Base-by-base conservation (phyloP, 2,888 invertebrate genomes). In the Micropterix aruncella region DNA sequence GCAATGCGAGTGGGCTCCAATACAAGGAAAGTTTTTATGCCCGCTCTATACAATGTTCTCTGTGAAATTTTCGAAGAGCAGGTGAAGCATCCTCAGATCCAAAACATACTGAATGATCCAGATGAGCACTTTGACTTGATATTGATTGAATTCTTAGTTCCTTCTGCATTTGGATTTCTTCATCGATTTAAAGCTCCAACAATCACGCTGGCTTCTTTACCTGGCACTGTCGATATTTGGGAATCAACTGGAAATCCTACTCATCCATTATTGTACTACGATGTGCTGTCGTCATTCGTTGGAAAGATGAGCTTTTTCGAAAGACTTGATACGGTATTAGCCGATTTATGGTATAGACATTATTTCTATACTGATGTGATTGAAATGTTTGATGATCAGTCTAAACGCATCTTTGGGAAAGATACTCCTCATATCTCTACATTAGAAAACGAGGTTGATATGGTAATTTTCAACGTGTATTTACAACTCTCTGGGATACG, bases 71-170 rank as follows among this genome's bases (percentile, higher is more conserved):
- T 51, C 0, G 56, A 57, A 19, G 49, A 50, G 9, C 55, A 56
- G 42, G 40, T 57, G 15, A 51, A 54, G 43, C 52, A 52, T 4
- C 46, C 51, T 16, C 52, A 54, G 49, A 50, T 58, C 27, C 50
- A 55, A 47, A 17, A 46, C 27, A 39, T 56, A 1, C 42, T 57
- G 3, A 47, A 48, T 2, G 40, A 48, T 14, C 48, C 44, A 27
- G 51, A 52, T 3, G 49, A 54, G 38, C 50, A 54, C n/a, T 69
- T 64, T 47, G 70, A 69, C 52, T 46, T 63, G 3, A 53, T 64
- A 2, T 49, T 69, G 9, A 48, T 56, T 1, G 68, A 69, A 47
- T 49, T 53, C 44, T 41, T 61, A 0, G 50, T 52, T 9, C 58
- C 61, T 1, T 9, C 56, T 0, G 47, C 57, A 44, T 57, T 54